These are phyloP conservation scores for Andrena camellia DNA, from an alignment of 2,888 invertebrate genomes.

Conservation along the genomic window DNA sequence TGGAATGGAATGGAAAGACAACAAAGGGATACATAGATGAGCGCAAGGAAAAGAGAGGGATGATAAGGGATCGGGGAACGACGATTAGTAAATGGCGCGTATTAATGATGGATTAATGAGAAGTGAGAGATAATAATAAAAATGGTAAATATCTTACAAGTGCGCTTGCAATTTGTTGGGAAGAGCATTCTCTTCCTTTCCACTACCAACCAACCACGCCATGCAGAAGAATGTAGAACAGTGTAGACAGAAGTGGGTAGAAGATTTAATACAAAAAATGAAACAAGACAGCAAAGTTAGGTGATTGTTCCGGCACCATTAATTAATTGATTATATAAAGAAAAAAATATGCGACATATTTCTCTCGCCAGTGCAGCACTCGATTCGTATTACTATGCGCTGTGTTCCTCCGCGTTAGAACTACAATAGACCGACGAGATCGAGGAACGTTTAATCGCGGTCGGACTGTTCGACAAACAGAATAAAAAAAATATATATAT, in stretches of 20 bases:
- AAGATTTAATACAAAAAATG: conserved; percentile 85
- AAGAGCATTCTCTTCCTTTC: conserved; percentile 89
- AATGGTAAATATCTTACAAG: conserved; percentile 87
- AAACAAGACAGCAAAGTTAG: conserved; percentile 84
- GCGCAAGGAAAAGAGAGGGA: not conserved
- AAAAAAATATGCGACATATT: conserved; percentile 18
- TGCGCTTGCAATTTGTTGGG: conserved; percentile 89
- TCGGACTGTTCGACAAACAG: not conserved
- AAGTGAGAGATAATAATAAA: conserved; percentile 79
- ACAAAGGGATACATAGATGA: conserved; percentile 1
- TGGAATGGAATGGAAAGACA: conserved; percentile 39
- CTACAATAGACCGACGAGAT: not conserved
- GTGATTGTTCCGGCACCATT: conserved; percentile 83
- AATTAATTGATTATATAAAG: conserved; percentile 69
- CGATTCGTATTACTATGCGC: conserved; percentile 71
- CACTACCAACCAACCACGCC: conserved; percentile 87
- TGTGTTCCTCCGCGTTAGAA: not conserved
- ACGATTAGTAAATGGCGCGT: conserved; percentile 48
- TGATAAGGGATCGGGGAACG: conserved; percentile 22
- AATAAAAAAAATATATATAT: not conserved
- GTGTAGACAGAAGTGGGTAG: conserved; percentile 85
- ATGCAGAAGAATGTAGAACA: conserved; percentile 87
- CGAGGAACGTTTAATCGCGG: conserved; percentile 1
- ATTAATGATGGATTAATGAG: conserved; percentile 58
- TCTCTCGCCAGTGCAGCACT: conserved; percentile 64